phyloP scores from a whole-genome alignment of 2,113 vertebrate species.

The Circaetus cinerascens region DNA sequence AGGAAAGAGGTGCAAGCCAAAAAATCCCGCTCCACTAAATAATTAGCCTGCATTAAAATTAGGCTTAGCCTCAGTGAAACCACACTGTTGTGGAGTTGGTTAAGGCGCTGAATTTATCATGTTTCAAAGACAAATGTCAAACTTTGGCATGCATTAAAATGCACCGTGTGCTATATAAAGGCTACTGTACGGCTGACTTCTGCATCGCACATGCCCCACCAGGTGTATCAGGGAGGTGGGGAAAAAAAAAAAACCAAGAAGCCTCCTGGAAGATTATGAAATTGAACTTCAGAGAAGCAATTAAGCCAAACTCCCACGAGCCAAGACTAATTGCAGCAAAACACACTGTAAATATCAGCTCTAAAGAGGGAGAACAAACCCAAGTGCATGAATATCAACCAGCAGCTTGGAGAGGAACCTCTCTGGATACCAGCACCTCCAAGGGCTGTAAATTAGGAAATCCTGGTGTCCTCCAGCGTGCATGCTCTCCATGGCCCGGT shows the following conservation, averaged over 20 bases:
- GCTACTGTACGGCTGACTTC: neutral
- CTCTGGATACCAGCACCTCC: neutral
- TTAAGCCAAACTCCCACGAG: neutral
- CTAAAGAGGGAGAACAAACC: neutral
- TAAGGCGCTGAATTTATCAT: neutral
- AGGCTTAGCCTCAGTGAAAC: neutral
- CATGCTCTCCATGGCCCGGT: fast-evolving
- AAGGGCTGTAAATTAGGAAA: neutral
- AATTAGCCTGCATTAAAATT: neutral
- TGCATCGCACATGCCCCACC: neutral
- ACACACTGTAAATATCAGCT: neutral
- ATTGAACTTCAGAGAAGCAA: neutral
- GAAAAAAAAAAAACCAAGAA: neutral
- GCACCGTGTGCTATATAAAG: neutral
- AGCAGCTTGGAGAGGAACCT: neutral
- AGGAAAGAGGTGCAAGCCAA: neutral
- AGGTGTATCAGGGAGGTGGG: neutral
- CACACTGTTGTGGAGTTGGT: neutral
- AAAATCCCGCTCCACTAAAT: neutral
- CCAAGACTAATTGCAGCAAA: neutral
- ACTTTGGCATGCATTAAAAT: neutral
- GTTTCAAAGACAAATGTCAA: neutral
- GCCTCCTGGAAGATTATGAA: neutral
- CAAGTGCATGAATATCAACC: fast-evolving
- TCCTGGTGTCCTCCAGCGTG: neutral